Conservation (phyloP, 2,797 vertebrate genomes). For the Notoglanidium macrostoma region DNA sequence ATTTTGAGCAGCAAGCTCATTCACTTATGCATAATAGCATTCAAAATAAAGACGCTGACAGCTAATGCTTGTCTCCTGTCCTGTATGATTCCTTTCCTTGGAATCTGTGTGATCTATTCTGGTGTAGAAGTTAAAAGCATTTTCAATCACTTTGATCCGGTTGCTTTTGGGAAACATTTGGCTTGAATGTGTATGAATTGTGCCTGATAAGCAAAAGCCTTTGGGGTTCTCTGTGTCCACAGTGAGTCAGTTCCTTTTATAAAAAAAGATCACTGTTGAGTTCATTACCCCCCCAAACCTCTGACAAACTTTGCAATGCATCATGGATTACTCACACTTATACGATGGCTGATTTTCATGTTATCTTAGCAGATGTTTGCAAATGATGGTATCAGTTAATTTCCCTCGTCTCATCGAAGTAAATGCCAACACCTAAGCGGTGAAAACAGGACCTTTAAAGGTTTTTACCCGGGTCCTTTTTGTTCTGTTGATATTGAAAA, state of each 20-base stretch:
- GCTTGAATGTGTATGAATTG: neutral
- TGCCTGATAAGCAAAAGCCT: constrained; percentile 34
- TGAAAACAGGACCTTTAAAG: neutral
- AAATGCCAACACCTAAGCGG: neutral
- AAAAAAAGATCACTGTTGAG: neutral
- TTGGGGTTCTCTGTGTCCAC: neutral
- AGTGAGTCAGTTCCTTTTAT: constrained; percentile 15
- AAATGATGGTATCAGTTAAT: neutral
- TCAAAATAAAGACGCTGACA: constrained; percentile 4
- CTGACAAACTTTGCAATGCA: neutral
- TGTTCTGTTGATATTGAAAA: neutral
- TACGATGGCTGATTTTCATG: constrained; percentile 36
- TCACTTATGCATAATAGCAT: neutral
- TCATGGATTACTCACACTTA: constrained; percentile 29
- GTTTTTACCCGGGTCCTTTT: neutral
- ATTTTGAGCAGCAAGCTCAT: neutral
- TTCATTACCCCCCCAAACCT: neutral
- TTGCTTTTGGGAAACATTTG: constrained; percentile 24
- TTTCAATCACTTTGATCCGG: constrained; percentile 10
- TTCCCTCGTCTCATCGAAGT: neutral
- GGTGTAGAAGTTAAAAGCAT: neutral
- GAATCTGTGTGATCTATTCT: constrained; percentile 29
- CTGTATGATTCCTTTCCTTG: constrained; percentile 11
- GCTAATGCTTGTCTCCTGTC: neutral
- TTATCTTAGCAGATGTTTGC: constrained; percentile 21